Conservation (phyloP, 2,888 invertebrate genomes). For the Dioctria rufipes region DNA sequence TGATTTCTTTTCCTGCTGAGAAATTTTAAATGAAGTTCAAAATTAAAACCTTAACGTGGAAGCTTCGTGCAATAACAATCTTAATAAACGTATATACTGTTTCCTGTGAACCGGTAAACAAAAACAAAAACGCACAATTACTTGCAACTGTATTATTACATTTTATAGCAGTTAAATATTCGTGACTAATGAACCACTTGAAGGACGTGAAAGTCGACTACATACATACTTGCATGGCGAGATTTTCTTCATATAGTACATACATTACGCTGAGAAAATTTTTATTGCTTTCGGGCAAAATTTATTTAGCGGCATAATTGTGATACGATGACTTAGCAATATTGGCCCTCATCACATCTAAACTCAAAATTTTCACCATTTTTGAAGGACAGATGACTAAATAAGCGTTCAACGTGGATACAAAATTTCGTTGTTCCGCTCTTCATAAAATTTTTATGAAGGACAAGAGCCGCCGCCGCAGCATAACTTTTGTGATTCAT, state of each 20-base stretch:
- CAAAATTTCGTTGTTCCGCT: too few species aligned
- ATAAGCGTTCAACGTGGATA: too few species aligned
- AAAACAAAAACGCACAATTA: too few species aligned
- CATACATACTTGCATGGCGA: background rate
- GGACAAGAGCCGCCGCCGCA: too few species aligned
- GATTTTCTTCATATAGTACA: slow-evolving; percentile 1
- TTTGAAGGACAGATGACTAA: too few species aligned
- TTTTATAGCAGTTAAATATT: background rate
- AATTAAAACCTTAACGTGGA: background rate
- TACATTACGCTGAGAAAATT: background rate
- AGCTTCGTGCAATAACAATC: background rate
- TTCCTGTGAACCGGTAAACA: background rate
- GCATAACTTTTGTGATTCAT: too few species aligned
- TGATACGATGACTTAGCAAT: too few species aligned
- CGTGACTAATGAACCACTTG: slow-evolving; percentile 34
- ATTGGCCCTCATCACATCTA: too few species aligned
- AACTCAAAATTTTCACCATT: too few species aligned
- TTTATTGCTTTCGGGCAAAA: background rate
- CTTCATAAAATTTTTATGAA: too few species aligned
- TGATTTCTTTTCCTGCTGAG: slow-evolving; percentile 16
- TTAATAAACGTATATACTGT: background rate
- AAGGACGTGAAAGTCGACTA: slow-evolving; percentile 14
- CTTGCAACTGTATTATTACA: background rate
- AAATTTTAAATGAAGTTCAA: background rate
- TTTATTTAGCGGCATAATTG: too few species aligned